Evolutionary conservation across 2,888 invertebrate species (phyloP), one percentile per base, ranked within the genome.

Genomic region (Tuta absoluta): DNA sequence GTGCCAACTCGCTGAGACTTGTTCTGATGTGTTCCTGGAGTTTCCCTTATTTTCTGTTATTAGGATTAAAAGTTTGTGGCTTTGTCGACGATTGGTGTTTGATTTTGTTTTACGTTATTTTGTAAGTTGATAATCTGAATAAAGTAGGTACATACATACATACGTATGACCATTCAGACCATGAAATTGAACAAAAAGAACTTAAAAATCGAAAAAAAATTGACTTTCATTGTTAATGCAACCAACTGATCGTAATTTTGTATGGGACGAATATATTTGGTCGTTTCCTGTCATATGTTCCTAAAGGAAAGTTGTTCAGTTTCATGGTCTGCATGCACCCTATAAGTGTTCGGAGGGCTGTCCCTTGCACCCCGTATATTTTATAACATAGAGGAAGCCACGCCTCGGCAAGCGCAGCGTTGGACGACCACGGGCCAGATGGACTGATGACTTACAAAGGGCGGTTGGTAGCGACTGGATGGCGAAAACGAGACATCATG

Each of bases 261-360:
- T 49, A 49, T 49, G 10, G 49, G 19, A 19, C 17, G 0, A 17
- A 48, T 48, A 21, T 49, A 7, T 17, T 49, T 49, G 19, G 19
- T 8, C 49, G 14, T 49, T 7, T 19, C 19, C 19, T 21, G 49
- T 21, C 21, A 1, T 49, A 49, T 49, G 71, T 74, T 72, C 17
- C 49, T 21, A 21, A 3, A 21, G 49, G 49, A 49, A 49, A 21
- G 49, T 49, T 49, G 17, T 49, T 17, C 21, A 49, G 49, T 49
- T 17, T 49, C 11, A 49, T 49, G 49, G 21, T 5, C 19, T 19
- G 10, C n/a, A 21, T 17, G 19, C 17, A 49, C 21, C 12, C 11
- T 2, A 11, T 21, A 19, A 19, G 19, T 12, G 3, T 12, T 45
- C 2, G 8, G 8, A 33, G n/a, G n/a, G n/a, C n/a, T n/a, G n/a